Evolutionary conservation across 2,113 vertebrate genomes (phyloP), one percentile per base, ranked within the genome.

Genomic region (Amphiprion percula): DNA sequence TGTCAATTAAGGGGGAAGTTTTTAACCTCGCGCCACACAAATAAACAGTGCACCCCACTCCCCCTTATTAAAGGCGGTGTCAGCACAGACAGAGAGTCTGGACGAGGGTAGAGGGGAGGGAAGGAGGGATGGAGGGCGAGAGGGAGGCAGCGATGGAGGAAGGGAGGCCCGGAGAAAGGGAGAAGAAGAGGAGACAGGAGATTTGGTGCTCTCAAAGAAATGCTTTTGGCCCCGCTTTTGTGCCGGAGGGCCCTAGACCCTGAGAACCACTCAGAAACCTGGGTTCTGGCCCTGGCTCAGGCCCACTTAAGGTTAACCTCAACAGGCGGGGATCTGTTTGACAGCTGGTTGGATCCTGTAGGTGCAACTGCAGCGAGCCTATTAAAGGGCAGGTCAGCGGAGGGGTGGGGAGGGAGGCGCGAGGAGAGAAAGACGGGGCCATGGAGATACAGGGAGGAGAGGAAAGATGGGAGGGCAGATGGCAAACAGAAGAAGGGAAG

Each of bases 1-100:
- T 91, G 90, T 92, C 92, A 93, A 94, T 94, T 93, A 92, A 93
- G 87, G 90, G 87, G 92, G 92, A 93, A 92, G 92, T 92, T 93
- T 94, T 93, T 92, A 93, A 93, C 92, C 93, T 93, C 87, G 88
- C 75, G 86, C 91, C 90, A 70, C 91, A 91, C 90, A 93, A 92
- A 93, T 93, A 93, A 93, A 93, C 91, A 91, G 87, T 73, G 86
- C 68, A 58, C 88, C 87, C 88, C 79, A 2, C 86, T 83, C 83
- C 85, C 90, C 73, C 87, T 88, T 92, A 92, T 92, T 93, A 92
- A 88, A 91, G 91, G 88, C 88, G 82, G 87, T 91, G 91, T 92
- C 92, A 92, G 91, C 62, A 86, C 90, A 92, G 93, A 94, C 92
- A 90, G 81, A 86, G 87, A 93, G 93, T 91, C 92, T 93, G 91